Conservation (phyloP, 1,140 invertebrate species). For the Camponotus vicinus region DNA sequence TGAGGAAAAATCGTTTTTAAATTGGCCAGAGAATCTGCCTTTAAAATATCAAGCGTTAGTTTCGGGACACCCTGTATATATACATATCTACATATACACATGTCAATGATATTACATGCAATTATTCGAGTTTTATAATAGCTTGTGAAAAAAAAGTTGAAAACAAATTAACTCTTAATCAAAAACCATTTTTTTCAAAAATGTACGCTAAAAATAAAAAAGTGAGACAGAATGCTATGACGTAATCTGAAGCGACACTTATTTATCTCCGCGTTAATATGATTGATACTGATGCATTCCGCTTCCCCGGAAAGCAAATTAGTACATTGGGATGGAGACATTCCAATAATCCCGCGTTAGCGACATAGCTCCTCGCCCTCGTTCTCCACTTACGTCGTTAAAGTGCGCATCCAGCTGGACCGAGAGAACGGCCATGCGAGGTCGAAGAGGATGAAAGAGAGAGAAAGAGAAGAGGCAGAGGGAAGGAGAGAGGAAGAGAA, state of each 20-base stretch:
- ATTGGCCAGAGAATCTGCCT: no score
- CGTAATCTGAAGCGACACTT: neutral
- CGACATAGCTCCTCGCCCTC: conserved; percentile 32
- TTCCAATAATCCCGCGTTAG: conserved; percentile 29
- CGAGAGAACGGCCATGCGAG: conserved; percentile 15
- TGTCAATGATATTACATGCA: neutral
- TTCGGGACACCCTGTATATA: no score
- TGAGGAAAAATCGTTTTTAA: no score
- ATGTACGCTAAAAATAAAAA: neutral
- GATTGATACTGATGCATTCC: conserved; percentile 18
- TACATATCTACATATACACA: neutral
- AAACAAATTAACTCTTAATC: neutral
- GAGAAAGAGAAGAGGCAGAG: neutral
- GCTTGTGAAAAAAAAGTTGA: neutral
- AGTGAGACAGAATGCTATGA: neutral
- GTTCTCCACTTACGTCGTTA: conserved; percentile 58
- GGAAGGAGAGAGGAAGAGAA: conserved; percentile 9
- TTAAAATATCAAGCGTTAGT: no score
- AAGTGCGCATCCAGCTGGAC: conserved; percentile 52
- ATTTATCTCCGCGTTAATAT: conserved; percentile 25
- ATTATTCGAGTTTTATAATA: neutral
- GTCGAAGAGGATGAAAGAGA: neutral
- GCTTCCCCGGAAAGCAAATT: conserved; percentile 12
- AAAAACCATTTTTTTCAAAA: neutral
- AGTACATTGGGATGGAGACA: conserved; percentile 16